These are phyloP conservation scores for Procambarus virginalis DNA, from an alignment of 1,140 invertebrate species.

Conservation along the genomic window DNA sequence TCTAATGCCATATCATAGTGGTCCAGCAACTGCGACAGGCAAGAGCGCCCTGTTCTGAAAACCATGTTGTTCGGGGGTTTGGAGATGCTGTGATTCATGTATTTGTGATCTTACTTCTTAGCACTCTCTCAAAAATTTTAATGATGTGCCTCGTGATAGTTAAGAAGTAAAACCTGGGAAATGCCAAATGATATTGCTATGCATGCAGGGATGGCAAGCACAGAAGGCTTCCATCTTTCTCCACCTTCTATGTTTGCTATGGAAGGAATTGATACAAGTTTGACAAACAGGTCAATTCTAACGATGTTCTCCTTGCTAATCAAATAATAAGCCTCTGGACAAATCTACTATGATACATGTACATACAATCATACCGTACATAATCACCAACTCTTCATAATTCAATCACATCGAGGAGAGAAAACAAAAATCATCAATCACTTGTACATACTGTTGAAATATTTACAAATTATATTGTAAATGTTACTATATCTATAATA, in stretches of 20 bases:
- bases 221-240: conserved; percentile 15
- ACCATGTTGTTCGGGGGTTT: too few relatives aligned
- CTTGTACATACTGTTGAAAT: conserved; percentile 65
- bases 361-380: conserved; percentile 61
- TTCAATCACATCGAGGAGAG: conserved; percentile 59
- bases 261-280: conserved; percentile 60
- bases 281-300: conserved; percentile 59
- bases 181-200: conserved; percentile 56
- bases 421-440: conserved; percentile 57
- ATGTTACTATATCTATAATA: conserved; percentile 61
- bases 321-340: conserved; percentile 64
- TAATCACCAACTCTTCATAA: conserved; percentile 51
- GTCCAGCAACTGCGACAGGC: too few relatives aligned
- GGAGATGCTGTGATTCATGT: too few relatives aligned
- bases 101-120: too few relatives aligned
- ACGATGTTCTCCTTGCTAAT: conserved; percentile 46
- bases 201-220: conserved; percentile 55
- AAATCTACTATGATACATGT: conserved; percentile 67
- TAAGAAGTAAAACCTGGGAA: conserved; percentile 48
- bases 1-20: too few relatives aligned
- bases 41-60: too few relatives aligned
- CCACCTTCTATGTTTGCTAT: conserved; percentile 35
- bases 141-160: conserved; percentile 39
- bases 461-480: conserved; percentile 68
- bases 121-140: too few relatives aligned